Base-by-base conservation (phyloP, 2,888 invertebrate genomes). In the Mimachlamys varia region DNA sequence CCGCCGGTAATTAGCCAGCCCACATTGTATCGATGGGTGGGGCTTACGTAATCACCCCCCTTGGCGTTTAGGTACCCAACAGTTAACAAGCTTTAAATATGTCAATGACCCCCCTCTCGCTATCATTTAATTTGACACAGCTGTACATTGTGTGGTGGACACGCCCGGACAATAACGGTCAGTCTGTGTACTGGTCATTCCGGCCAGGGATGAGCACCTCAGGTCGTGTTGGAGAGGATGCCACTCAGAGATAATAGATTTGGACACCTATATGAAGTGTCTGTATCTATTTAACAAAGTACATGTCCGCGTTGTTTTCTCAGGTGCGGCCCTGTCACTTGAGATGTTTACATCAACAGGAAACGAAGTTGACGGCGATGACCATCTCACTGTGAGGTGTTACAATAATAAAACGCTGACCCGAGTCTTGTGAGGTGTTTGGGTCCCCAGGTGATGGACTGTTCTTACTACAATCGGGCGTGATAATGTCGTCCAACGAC, bases 261-360 rank as follows among this genome's bases (percentile, higher is more conserved):
- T n/a, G 15, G 58, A 58, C 58, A 58, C 58, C 7, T 58, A 17
- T 4, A 58, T 58, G n/a, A 58, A 53, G 22, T 58, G 58, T 0
- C 0, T 19, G 19, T 58, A 19, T 58, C 22, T 19, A 19, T 22
- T 1, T 7, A 33, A 33, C 13, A 76, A 1, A 33, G 33, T 10
- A 44, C 2, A 27, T 62, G 76, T 33, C 33, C 76, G 12, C 27
- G 33, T 13, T 76, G 76, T 33, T 76, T 76, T 76, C 76, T 76
- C 76, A 76, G 76, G 76, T 76, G 76, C 10, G 7, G 76, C 13
- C 33, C 76, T 33, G 76, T 76, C 27, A 76, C 13, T 76, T 7
- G 76, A 76, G 76, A 76, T 76, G 76, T 76, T 76, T 76, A 76
- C 76, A 33, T 15, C 33, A 12, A 33, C 76, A 76, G 76, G 76